Conservation (phyloP, 2,888 invertebrate species). For the Watsonalla binaria region DNA sequence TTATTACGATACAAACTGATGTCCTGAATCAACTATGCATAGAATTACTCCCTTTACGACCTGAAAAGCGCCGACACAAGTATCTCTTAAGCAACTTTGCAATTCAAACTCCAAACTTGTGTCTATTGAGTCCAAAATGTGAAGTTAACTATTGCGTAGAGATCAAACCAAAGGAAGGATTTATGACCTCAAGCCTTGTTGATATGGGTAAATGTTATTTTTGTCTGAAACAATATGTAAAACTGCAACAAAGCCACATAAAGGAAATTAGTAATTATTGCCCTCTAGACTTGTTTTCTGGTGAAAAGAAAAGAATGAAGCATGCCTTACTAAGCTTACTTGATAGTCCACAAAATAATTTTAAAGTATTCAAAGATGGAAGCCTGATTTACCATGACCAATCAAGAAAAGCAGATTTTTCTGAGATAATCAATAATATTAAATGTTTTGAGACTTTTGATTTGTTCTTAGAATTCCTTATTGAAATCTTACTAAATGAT, state of each 20-base stretch:
- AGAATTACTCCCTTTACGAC: slow-evolving; percentile 44
- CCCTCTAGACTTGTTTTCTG: slow-evolving; percentile 85
- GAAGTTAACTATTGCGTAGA: slow-evolving; percentile 76
- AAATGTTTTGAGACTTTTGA: slow-evolving; percentile 31
- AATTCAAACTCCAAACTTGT: slow-evolving; percentile 67
- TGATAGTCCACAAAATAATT: slow-evolving; percentile 81
- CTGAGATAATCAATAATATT: slow-evolving; percentile 29
- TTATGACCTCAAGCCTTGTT: slow-evolving; percentile 52
- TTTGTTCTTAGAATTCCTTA: slow-evolving; percentile 50
- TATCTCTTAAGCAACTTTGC: slow-evolving; percentile 58
- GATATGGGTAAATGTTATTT: slow-evolving; percentile 71
- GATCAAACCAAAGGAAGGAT: slow-evolving; percentile 84
- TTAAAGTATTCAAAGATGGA: slow-evolving; percentile 77
- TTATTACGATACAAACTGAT: slow-evolving; percentile 47
- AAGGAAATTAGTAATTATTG: slow-evolving; percentile 80
- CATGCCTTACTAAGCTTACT: slow-evolving; percentile 70
- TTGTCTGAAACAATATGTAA: slow-evolving; percentile 77
- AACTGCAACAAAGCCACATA: slow-evolving; percentile 76
- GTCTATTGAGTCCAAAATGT: slow-evolving; percentile 33
- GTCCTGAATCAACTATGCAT: slow-evolving; percentile 46
- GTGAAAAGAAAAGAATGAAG: slow-evolving; percentile 75
- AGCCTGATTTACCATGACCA: slow-evolving; percentile 44
- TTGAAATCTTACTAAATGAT: slow-evolving; percentile 41
- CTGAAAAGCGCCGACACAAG: slow-evolving; percentile 60
- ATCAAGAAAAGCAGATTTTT: slow-evolving; percentile 24